Base-by-base conservation (phyloP, 2,888 invertebrate genomes). In the Lordiphosa andalusiaca region DNA sequence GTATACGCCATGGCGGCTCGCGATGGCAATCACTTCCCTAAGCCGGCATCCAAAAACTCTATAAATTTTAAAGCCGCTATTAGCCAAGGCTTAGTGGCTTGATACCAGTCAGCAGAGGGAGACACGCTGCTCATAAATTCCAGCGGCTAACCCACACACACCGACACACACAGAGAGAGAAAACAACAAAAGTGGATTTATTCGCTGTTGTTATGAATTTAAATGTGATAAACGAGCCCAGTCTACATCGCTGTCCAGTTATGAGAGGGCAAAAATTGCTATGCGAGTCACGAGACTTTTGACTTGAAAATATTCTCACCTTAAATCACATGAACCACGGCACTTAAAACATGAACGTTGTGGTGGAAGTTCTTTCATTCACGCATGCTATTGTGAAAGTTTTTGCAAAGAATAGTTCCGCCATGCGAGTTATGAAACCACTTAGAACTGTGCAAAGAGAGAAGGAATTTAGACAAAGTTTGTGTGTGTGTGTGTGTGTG, bases 41-140 rank as follows among this genome's bases (percentile, higher is more conserved):
- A 76, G 71, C 83, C 71, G 47, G 53, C 63, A 61, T 67, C 65
- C 46, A 41, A 54, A 84, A 77, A 74, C 72, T 80, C 78, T 72
- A 81, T 84, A 77, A 82, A 84, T 84, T 84, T 66, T 74, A 84
- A 80, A 82, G 82, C 75, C 69, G 80, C 77, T 73, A 81, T 84
- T 84, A 82, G 80, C 74, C 48, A 52, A 35, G 76, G 69, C 80
- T 77, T 82, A 77, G 76, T 74, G 69, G 69, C 75, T 7, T 30
- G 51, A 51, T 60, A 57, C 63, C 73, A 37, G 54, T 56, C 35
- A 33, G 19, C 37, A 30, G 16, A 13, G 37, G n/a, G 37, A 40
- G 56, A 39, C 36, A 39, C 36, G 36, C 41, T 53, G 48, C 73
- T 69, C 76, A 80, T 83, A 76, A 83, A 83, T 83, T 67, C 58